Evolutionary conservation across 2,888 invertebrate genomes (phyloP).

Genomic region (Papilio demoleus): DNA sequence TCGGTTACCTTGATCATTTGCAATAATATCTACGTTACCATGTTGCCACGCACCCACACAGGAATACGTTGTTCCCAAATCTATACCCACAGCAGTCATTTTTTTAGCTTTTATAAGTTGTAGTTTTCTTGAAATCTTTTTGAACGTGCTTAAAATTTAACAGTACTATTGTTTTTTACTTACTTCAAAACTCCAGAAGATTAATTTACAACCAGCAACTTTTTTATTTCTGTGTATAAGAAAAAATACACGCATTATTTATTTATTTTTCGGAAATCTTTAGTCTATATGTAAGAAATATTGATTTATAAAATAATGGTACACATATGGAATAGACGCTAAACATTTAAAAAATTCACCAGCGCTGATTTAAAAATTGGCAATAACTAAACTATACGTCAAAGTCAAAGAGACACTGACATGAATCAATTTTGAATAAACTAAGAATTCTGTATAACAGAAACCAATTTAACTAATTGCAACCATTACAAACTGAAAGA

Average conservation of each 20-base stretch:
- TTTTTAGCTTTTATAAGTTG: constrained; percentile 41
- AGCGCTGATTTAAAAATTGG: neutral
- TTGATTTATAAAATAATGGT: no score
- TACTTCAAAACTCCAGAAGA: neutral
- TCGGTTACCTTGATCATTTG: constrained; percentile 86
- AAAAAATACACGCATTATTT: no score
- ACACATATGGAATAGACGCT: no score
- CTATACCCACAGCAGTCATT: constrained; percentile 81
- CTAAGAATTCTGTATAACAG: neutral
- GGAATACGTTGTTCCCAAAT: constrained; percentile 82
- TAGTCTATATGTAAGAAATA: no score
- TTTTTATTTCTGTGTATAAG: no score
- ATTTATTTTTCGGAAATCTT: no score
- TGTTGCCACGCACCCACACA: constrained; percentile 82
- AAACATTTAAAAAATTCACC: no score
- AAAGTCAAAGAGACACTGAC: neutral
- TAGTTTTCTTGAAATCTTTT: constrained; percentile 5
- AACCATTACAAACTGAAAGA: no score
- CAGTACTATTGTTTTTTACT: neutral
- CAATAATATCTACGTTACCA: constrained; percentile 89
- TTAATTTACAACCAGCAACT: constrained; percentile 1
- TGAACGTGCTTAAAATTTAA: constrained; percentile 7
- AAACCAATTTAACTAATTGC: neutral
- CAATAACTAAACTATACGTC: neutral
- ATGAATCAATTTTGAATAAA: neutral